Conservation (phyloP, 2,797 vertebrate genomes). For the Pangasius macronema region DNA sequence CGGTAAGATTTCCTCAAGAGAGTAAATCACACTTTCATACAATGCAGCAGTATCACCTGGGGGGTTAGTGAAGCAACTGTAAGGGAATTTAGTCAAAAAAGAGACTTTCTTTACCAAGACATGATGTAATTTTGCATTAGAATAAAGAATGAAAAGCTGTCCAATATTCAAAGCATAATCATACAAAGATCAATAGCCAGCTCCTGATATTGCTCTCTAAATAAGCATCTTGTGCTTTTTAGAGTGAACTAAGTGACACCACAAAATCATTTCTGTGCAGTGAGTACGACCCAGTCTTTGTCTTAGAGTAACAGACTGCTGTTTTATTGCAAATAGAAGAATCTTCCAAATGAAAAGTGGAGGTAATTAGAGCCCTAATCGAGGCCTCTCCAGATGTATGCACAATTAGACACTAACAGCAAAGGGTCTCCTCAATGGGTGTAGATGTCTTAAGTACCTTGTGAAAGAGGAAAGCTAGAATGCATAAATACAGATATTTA, state of each 20-base stretch:
- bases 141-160: slow-evolving; percentile 1
- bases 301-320: slow-evolving; percentile 60
- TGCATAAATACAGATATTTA: slow-evolving; percentile 17
- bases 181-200: background rate
- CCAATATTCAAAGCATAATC: slow-evolving; percentile 3
- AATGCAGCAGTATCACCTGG: background rate
- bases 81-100: background rate
- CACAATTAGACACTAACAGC: slow-evolving; percentile 68
- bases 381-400: slow-evolving; percentile 62
- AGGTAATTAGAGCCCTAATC: slow-evolving; percentile 63
- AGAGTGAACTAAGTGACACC: slow-evolving; percentile 28
- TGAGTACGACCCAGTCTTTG: slow-evolving; percentile 28
- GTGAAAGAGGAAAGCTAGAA: slow-evolving; percentile 48
- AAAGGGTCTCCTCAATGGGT: slow-evolving; percentile 50
- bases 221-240: background rate
- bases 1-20: slow-evolving; percentile 7
- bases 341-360: slow-evolving; percentile 66
- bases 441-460: slow-evolving; percentile 30
- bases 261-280: slow-evolving; percentile 29
- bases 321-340: slow-evolving; percentile 65
- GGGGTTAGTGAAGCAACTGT: slow-evolving; percentile 14
- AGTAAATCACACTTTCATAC: background rate
- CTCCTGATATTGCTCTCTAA: slow-evolving; percentile 13
- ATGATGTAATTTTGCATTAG: background rate
- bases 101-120: background rate